Evolutionary conservation across 2,888 invertebrate genomes (phyloP).

Genomic region (Rotaria macrura): DNA sequence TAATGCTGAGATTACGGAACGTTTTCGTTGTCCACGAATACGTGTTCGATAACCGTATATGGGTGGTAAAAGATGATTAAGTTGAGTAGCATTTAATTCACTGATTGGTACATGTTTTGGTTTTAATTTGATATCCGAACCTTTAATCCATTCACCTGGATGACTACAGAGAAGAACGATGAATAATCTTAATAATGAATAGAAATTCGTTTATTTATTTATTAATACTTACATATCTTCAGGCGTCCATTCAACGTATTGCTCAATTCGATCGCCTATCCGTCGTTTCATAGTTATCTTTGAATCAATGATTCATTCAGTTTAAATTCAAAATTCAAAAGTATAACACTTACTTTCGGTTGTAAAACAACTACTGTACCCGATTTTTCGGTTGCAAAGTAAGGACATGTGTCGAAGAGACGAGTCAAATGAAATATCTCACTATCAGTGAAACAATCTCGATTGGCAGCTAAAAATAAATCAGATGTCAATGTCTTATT

Average conservation of each 20-base stretch:
- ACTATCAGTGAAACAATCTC: slow-evolving; percentile 2
- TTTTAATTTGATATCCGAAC: not conserved
- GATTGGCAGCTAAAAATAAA: not conserved
- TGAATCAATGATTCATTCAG: not conserved
- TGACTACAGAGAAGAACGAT: not conserved
- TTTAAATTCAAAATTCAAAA: too few species aligned
- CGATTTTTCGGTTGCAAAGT: not conserved
- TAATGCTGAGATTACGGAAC: not conserved
- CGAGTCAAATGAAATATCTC: slow-evolving; percentile 2
- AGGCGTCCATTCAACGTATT: slow-evolving; percentile 5
- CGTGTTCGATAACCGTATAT: not conserved
- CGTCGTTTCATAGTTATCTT: not conserved
- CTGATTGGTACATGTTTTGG: not conserved
- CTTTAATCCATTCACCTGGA: not conserved
- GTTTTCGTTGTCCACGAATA: not conserved
- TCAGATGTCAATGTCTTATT: not conserved
- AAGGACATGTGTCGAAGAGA: not conserved
- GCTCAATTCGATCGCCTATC: not conserved
- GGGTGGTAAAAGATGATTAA: not conserved
- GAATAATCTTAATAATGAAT: not conserved
- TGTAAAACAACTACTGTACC: not conserved
- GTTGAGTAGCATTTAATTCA: not conserved
- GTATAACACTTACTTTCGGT: not conserved
- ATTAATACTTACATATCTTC: not conserved
- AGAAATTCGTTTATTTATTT: not conserved